Percentiles rank a stretch among this genome's conserved stretches.
Conservation (phyloP, 2,888 invertebrate species). For the Neelides folsomi region DNA sequence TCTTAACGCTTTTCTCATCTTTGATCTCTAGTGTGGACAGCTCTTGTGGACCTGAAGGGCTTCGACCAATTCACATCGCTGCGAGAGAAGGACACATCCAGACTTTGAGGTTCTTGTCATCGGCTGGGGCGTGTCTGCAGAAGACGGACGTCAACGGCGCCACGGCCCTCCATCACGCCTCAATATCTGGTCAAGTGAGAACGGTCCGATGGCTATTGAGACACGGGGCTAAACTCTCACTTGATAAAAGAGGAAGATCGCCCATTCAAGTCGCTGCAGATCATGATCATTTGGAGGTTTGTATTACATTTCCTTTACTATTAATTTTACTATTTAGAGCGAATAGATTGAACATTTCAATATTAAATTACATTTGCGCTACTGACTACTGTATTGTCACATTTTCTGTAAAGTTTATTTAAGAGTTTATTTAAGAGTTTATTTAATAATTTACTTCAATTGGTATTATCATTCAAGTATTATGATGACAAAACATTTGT, state of each 20-base stretch:
- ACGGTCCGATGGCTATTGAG: conserved; percentile 68
- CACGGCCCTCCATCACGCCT: conserved; percentile 41
- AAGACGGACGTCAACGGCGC: conserved; percentile 26
- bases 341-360: too few species aligned
- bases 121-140: conserved; percentile 29
- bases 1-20: too few species aligned
- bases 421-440: too few species aligned
- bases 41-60: conserved; percentile 49
- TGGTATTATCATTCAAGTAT: too few species aligned
- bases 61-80: conserved; percentile 77
- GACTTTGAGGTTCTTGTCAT: conserved; percentile 34
- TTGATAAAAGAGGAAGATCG: conserved; percentile 77
- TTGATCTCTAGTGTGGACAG: conserved; percentile 23
- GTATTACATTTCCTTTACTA: conserved; percentile 13
- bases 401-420: too few species aligned
- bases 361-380: too few species aligned
- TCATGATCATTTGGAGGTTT: conserved; percentile 75
- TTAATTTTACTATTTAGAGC: too few species aligned
- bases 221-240: conserved; percentile 63
- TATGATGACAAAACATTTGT: too few species aligned
- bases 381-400: too few species aligned
- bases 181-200: conserved; percentile 39
- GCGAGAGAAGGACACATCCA: conserved; percentile 62
- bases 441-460: too few species aligned
- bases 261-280: conserved; percentile 85